Evolutionary conservation across 2,888 invertebrate genomes (phyloP).

Genomic region (Auanema freiburgensis): DNA sequence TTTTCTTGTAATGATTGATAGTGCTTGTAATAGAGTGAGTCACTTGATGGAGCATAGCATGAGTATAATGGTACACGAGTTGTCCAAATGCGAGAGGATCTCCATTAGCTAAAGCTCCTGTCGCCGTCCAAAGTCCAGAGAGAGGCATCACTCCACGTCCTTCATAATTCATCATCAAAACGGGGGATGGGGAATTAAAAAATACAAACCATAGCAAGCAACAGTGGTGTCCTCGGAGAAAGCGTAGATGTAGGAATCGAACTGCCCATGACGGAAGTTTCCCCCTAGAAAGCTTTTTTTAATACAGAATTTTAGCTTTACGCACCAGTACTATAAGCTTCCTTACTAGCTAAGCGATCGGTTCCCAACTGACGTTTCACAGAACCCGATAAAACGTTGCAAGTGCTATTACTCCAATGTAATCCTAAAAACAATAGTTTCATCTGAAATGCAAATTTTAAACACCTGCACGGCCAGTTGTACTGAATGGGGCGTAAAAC

Average conservation of each 20-base stretch:
- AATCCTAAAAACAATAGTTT: slow-evolving; percentile 43
- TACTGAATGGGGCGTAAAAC: slow-evolving; percentile 46
- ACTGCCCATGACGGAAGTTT: slow-evolving; percentile 61
- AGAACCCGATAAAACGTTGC: slow-evolving; percentile 61
- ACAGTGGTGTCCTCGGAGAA: slow-evolving; percentile 49
- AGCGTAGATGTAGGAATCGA: slow-evolving; percentile 56
- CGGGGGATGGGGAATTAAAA: not conserved
- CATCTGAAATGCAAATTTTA: no score
- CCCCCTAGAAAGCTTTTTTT: slow-evolving; percentile 32
- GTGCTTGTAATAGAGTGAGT: slow-evolving; percentile 19
- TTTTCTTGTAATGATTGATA: slow-evolving; percentile 49
- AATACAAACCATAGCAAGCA: slow-evolving; percentile 54
- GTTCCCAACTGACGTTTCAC: slow-evolving; percentile 41
- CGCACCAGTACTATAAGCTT: slow-evolving; percentile 46
- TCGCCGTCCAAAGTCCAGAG: slow-evolving; percentile 24
- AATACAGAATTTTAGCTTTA: not conserved
- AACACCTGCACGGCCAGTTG: slow-evolving; percentile 56
- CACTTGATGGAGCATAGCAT: slow-evolving; percentile 32
- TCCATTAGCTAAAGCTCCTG: slow-evolving; percentile 27
- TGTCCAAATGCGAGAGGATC: slow-evolving; percentile 42
- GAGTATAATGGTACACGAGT: slow-evolving; percentile 31
- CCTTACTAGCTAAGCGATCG: slow-evolving; percentile 29
- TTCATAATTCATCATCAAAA: not conserved
- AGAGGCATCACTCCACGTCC: slow-evolving; percentile 51
- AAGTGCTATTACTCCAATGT: slow-evolving; percentile 62